Percentiles rank a stretch among this genome's conserved stretches.
phyloP scores from a whole-genome alignment of 2,888 invertebrate species.

The Harpagoxenus sublaevis region DNA sequence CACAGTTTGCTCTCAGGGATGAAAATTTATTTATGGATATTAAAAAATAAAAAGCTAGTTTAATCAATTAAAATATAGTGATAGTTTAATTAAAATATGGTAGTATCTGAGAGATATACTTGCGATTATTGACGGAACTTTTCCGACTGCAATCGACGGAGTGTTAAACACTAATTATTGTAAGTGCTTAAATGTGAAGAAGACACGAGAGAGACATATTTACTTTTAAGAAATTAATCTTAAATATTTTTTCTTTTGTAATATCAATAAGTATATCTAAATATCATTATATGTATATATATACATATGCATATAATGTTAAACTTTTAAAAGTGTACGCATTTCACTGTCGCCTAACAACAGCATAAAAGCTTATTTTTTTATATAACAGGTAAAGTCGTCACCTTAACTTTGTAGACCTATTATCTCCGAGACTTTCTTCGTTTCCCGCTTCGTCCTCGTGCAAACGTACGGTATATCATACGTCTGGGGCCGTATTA shows the following conservation, averaged over 20 bases:
- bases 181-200: not conserved
- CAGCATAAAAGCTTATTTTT: not conserved
- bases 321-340: too few species aligned
- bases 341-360: not conserved
- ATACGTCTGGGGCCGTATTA: conserved; percentile 22
- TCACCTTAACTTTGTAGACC: not conserved
- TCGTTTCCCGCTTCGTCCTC: conserved; percentile 7
- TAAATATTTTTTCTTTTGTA: not conserved
- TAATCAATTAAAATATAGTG: too few species aligned
- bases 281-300: not conserved
- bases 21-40: too few species aligned
- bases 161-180: not conserved
- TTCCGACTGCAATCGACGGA: too few species aligned
- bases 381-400: not conserved
- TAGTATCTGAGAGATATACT: too few species aligned
- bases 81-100: too few species aligned
- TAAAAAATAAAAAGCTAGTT: too few species aligned
- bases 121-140: too few species aligned
- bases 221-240: not conserved
- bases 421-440: conserved; percentile 25
- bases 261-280: not conserved
- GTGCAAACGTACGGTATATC: not conserved
- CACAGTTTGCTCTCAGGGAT: too few species aligned
- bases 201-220: not conserved
- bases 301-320: too few species aligned